Evolutionary conservation across 2,888 invertebrate species (phyloP).

Genomic region (Griposia aprilina): DNA sequence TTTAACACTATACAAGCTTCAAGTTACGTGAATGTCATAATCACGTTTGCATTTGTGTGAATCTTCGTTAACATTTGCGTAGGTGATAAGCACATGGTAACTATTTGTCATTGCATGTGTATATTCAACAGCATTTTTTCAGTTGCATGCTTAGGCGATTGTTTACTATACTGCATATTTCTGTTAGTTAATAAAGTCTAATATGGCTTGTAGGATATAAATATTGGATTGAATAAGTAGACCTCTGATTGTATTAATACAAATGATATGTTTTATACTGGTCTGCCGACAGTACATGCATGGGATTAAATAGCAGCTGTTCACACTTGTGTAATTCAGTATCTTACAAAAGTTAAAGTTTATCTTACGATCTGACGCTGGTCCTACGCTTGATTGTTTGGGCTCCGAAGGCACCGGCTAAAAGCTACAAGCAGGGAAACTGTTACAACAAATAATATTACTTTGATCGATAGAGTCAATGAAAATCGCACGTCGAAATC

Average conservation of each 20-base stretch:
- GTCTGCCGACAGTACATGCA: neutral
- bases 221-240: conserved; percentile 19
- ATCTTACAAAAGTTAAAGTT: neutral
- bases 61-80: conserved; percentile 71
- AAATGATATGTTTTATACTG: conserved; percentile 22
- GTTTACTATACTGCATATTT: conserved; percentile 27
- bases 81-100: conserved; percentile 66
- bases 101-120: conserved; percentile 47
- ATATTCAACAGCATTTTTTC: conserved; percentile 29
- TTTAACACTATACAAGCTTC: conserved; percentile 52
- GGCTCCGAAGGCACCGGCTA: neutral
- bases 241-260: conserved; percentile 18
- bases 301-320: conserved; percentile 19
- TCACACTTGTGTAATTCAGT: neutral
- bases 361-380: neutral
- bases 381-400: neutral
- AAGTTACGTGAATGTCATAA: conserved; percentile 68
- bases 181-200: conserved; percentile 25
- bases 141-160: conserved; percentile 24
- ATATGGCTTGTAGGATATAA: conserved; percentile 16
- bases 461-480: neutral
- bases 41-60: conserved; percentile 72
- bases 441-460: neutral
- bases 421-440: neutral
- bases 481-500: conserved; percentile 28